These are phyloP conservation scores for Centropus bengalensis DNA, from an alignment of 2,113 vertebrate genomes.

Conservation along the genomic window DNA sequence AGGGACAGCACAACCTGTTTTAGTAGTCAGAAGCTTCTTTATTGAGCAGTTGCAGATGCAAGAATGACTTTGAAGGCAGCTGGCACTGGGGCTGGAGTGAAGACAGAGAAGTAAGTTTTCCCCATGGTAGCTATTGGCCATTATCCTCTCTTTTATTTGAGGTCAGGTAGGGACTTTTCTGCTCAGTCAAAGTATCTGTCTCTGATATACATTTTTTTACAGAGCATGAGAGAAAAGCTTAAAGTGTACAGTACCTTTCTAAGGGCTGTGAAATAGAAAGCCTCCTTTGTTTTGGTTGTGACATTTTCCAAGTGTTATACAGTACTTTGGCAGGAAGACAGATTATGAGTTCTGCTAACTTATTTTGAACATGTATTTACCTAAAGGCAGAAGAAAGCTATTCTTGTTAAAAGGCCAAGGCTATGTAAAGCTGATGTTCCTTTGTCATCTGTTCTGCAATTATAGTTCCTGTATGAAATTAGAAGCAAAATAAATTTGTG, in stretches of 20 bases:
- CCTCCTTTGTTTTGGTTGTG: neutral
- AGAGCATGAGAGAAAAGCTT: neutral
- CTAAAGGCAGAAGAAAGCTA: neutral
- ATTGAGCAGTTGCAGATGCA: neutral
- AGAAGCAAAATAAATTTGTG: neutral
- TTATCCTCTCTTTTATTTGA: constrained; percentile 29
- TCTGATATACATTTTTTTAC: neutral
- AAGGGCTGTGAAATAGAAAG: neutral
- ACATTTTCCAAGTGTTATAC: neutral
- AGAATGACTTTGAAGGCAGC: neutral
- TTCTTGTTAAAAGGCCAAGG: neutral
- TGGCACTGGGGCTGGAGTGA: neutral
- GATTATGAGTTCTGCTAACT: neutral
- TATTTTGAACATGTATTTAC: neutral
- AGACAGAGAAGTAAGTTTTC: constrained; percentile 12
- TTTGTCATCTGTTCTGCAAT: neutral
- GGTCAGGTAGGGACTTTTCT: neutral
- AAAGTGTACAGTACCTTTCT: neutral
- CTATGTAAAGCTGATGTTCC: neutral
- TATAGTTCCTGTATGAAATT: neutral
- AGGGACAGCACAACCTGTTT: neutral
- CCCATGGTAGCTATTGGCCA: neutral
- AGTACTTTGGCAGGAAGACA: neutral
- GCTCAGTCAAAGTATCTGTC: neutral
- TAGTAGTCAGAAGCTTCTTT: neutral